Percentiles rank a stretch among this genome's conserved stretches.
phyloP scores from a whole-genome alignment of 2,888 invertebrate species.

The Papilio protenor region DNA sequence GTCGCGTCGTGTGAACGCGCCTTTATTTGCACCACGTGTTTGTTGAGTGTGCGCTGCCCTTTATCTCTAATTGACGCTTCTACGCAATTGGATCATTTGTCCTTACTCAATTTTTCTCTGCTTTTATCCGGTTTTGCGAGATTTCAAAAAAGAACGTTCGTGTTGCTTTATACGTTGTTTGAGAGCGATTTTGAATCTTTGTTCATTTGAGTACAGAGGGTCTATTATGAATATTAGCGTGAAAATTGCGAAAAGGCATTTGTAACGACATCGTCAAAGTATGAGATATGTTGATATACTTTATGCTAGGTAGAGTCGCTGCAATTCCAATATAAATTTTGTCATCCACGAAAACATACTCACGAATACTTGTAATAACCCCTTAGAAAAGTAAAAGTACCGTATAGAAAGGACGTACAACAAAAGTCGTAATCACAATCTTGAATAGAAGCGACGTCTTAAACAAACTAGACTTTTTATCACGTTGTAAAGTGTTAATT shows the following conservation, averaged over 20 bases:
- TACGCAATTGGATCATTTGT: constrained; percentile 35
- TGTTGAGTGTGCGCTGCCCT: constrained; percentile 51
- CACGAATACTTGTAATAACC: too few relatives aligned
- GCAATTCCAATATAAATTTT: too few relatives aligned
- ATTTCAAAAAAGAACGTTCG: constrained; percentile 9
- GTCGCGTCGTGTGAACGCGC: constrained; percentile 44
- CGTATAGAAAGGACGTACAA: background rate
- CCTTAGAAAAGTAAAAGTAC: background rate
- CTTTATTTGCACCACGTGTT: constrained; percentile 54
- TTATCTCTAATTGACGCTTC: constrained; percentile 53
- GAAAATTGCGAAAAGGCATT: too few relatives aligned
- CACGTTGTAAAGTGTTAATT: too few relatives aligned
- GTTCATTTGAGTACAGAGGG: background rate
- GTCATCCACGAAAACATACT: too few relatives aligned
- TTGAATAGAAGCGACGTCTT: too few relatives aligned
- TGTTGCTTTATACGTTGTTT: background rate
- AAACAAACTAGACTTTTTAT: too few relatives aligned
- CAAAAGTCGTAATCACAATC: background rate
- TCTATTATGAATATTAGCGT: too few relatives aligned
- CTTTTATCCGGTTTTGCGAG: constrained; percentile 5
- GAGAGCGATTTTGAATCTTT: background rate
- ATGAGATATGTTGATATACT: too few relatives aligned
- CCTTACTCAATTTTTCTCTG: constrained; percentile 15
- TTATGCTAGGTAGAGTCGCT: too few relatives aligned
- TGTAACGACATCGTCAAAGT: too few relatives aligned